Conservation (phyloP, 2,888 invertebrate species). For the Acanthosepion esculentum region DNA sequence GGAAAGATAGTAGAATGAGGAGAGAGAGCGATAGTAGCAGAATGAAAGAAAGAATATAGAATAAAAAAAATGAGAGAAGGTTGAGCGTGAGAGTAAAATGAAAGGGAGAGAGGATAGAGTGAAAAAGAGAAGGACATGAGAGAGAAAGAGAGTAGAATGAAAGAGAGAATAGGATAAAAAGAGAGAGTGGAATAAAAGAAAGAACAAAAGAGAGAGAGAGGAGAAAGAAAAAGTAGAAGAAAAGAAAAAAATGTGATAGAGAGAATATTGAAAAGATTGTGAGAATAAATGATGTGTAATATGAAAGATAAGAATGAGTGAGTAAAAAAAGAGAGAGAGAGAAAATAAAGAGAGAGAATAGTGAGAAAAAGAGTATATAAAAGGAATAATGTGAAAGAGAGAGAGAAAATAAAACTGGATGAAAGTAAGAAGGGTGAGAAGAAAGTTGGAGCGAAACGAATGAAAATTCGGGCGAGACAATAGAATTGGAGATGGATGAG, state of each 20-base stretch:
- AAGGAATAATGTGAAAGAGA: not conserved
- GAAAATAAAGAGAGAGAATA: not conserved
- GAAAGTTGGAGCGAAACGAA: no score
- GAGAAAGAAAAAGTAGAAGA: not conserved
- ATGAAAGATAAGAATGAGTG: no score
- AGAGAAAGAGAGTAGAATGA: no score
- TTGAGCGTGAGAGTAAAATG: not conserved
- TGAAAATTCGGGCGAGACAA: no score
- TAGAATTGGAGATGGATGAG: no score
- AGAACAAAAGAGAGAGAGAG: no score
- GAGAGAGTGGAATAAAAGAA: not conserved
- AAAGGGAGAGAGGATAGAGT: not conserved
- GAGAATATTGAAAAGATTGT: no score
- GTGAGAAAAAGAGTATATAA: no score
- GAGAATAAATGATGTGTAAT: no score
- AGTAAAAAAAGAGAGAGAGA: no score
- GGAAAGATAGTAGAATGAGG: not conserved
- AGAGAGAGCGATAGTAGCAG: not conserved
- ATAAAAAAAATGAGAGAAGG: not conserved
- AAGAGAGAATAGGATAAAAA: no score
- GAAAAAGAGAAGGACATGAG: not conserved
- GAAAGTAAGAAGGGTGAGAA: no score
- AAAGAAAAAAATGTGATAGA: not conserved
- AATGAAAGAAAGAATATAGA: not conserved
- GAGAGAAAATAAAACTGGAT: not conserved